Evolutionary conservation across 2,888 invertebrate genomes (phyloP), one percentile per base, ranked within the genome.

Genomic region (Clunio marinus): DNA sequence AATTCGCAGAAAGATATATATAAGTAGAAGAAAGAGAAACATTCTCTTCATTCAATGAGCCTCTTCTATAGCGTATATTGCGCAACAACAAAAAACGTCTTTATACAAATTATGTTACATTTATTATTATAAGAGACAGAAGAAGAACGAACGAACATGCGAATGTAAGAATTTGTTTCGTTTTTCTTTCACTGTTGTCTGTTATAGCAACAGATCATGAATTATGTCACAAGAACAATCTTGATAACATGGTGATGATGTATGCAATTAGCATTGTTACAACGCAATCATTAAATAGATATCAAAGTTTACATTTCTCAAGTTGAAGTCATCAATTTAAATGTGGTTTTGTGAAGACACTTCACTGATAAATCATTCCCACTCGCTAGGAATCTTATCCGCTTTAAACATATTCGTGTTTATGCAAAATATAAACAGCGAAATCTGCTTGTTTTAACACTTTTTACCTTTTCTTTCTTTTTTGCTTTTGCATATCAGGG

Each of bases 101-200:
- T 55, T 15, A 66, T 66, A 66, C 66, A 66, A 66, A 66, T 66
- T 66, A 66, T 51, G 51, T 35, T 66, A 32, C 55, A 66, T 66
- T 66, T 32, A 66, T 59, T 46, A 55, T 28, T 20, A n/a, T 4
- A 17, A 55, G 27, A 10, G 27, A 27, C 13, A 25, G 25, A 17
- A 20, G 22, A 17, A 22, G 25, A 25, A 32, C 32, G 5, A 4
- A 32, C 32, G 13, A 25, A 27, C 57, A 57, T 17, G 51, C n/a
- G 15, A 20, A 51, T n/a, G 17, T 57, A 51, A 46, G 25, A 35
- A 17, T 35, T 8, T 28, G 17, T 28, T 28, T 59, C 25, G 17
- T 27, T 27, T 57, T 24, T 27, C n/a, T 57, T 4, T 22, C 24
- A 15, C 22, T 22, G 22, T 32, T 32, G 35, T 32, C 7, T 32